These are phyloP conservation scores for Hypomesus transpacificus DNA, from an alignment of 2,113 vertebrate genomes.

Conservation along the genomic window DNA sequence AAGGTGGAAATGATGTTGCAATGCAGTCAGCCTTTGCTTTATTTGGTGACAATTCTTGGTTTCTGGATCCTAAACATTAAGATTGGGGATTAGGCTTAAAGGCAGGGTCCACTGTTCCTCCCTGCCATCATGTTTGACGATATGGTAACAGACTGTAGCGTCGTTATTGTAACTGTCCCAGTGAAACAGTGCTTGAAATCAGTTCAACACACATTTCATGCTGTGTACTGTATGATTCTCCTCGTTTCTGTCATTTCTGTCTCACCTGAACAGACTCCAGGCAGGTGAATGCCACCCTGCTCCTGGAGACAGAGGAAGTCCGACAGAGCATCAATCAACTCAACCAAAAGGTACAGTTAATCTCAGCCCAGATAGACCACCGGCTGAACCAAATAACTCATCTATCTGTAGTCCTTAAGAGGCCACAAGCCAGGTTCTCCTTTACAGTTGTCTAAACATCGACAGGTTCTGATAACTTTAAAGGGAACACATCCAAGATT, in stretches of 20 bases:
- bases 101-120: too few relatives aligned
- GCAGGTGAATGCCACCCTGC: conserved; percentile 50
- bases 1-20: too few relatives aligned
- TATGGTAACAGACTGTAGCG: too few relatives aligned
- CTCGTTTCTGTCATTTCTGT: conserved; percentile 1
- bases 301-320: conserved; percentile 79
- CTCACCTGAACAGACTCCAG: conserved; percentile 37
- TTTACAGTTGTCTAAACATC: neutral
- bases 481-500: too few relatives aligned
- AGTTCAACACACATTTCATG: too few relatives aligned
- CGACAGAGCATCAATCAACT: conserved; percentile 80
- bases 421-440: neutral
- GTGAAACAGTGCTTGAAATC: too few relatives aligned
- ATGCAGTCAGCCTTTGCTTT: too few relatives aligned
- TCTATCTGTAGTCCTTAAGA: neutral
- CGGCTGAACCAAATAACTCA: neutral
- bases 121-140: too few relatives aligned
- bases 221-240: neutral
- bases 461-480: neutral
- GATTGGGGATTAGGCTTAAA: too few relatives aligned
- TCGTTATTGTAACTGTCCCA: too few relatives aligned
- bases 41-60: too few relatives aligned
- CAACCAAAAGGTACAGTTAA: conserved; percentile 79
- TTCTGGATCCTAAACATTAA: too few relatives aligned
- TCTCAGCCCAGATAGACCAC: neutral